These are phyloP conservation scores for Nothoprocta pentlandii DNA, from an alignment of 2,113 vertebrate genomes.

Conservation along the genomic window DNA sequence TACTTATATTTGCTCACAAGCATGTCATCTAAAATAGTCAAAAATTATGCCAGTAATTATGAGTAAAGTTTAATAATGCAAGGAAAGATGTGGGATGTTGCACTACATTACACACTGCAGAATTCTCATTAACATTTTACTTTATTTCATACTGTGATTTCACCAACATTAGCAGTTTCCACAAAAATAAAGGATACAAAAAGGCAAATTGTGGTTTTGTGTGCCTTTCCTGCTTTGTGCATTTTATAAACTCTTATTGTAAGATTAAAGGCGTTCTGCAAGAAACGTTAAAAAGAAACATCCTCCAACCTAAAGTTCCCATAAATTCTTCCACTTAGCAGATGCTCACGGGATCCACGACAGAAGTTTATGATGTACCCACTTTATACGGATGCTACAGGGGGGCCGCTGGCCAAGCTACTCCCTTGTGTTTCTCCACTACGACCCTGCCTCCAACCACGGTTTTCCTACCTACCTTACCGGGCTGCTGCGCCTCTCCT, in stretches of 20 bases:
- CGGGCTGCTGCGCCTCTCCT: not conserved
- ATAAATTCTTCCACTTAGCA: not conserved
- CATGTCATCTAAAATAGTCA: not conserved
- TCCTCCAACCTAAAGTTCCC: not conserved
- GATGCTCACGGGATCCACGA: not conserved
- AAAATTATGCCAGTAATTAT: not conserved
- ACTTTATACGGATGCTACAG: fast-evolving
- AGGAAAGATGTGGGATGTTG: fast-evolving
- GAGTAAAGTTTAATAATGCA: not conserved
- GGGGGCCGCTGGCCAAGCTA: not conserved
- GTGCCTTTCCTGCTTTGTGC: not conserved
- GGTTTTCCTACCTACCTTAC: not conserved
- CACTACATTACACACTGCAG: fast-evolving
- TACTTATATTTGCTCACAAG: not conserved
- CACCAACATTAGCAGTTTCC: not conserved
- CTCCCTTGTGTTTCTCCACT: not conserved
- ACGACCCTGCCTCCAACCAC: not conserved
- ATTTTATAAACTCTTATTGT: not conserved
- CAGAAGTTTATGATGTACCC: not conserved
- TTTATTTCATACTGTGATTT: not conserved
- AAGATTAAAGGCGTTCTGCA: too few species aligned
- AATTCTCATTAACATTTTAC: not conserved
- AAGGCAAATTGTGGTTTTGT: not conserved
- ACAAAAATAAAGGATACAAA: not conserved
- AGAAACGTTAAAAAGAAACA: not conserved